Conservation (phyloP, 1,140 invertebrate species). For the Brachionus koreanus region DNA sequence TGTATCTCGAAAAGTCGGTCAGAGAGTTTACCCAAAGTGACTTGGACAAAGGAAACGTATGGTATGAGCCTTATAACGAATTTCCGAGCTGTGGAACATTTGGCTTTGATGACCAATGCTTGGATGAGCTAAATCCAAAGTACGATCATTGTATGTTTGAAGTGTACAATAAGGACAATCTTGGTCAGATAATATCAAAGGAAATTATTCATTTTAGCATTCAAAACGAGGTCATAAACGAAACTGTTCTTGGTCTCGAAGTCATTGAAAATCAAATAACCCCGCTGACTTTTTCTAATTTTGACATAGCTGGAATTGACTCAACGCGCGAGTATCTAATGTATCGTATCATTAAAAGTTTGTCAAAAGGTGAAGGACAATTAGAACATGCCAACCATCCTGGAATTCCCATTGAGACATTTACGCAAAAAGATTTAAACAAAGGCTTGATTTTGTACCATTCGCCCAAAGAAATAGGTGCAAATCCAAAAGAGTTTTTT, state of each 20-base stretch:
- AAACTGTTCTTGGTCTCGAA: slow-evolving; percentile 21
- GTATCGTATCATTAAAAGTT: slow-evolving; percentile 30
- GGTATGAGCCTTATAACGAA: slow-evolving; percentile 34
- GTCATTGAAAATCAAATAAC: slow-evolving; percentile 27
- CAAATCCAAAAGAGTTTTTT: slow-evolving; percentile 34
- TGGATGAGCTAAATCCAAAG: neutral
- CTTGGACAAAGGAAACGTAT: slow-evolving; percentile 39
- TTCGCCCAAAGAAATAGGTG: slow-evolving; percentile 6
- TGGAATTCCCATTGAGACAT: slow-evolving; percentile 1
- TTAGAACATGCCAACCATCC: slow-evolving; percentile 9
- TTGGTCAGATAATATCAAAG: neutral
- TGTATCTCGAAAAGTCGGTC: neutral
- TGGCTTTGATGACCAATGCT: neutral
- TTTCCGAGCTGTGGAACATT: neutral
- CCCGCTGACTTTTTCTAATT: slow-evolving; percentile 33
- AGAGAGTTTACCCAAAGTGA: slow-evolving; percentile 29
- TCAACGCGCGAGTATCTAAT: slow-evolving; percentile 3
- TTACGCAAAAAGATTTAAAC: slow-evolving; percentile 31
- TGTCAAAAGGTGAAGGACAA: slow-evolving; percentile 23
- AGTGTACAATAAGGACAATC: slow-evolving; percentile 23
- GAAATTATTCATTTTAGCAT: slow-evolving; percentile 42
- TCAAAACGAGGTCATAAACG: slow-evolving; percentile 25
- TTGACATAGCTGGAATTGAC: slow-evolving; percentile 43
- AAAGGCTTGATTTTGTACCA: slow-evolving; percentile 35
- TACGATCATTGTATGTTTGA: slow-evolving; percentile 41